Conservation (phyloP, 2,113 vertebrate genomes). For the Rhipidura dahli region DNA sequence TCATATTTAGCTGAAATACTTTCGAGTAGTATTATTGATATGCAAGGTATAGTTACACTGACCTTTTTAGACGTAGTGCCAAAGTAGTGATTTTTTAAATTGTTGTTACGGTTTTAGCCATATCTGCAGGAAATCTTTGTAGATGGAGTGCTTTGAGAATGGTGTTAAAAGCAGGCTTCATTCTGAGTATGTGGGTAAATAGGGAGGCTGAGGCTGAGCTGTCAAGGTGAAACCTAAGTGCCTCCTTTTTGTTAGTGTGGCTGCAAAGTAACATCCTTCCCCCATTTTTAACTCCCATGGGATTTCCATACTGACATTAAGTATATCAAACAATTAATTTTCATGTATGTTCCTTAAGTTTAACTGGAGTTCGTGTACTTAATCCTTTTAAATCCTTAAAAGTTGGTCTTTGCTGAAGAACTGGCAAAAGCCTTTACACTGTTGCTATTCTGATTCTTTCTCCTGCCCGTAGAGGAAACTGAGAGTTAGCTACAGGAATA, state of each 20-base stretch:
- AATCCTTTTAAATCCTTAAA: neutral
- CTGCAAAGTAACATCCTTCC: neutral
- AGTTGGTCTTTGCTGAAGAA: neutral
- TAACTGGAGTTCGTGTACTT: neutral
- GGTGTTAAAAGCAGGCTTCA: neutral
- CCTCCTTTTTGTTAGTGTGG: neutral
- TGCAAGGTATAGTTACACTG: neutral
- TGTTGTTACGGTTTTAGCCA: neutral
- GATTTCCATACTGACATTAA: neutral
- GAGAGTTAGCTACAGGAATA: neutral
- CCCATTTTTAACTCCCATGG: neutral
- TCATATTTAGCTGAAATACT: slow-evolving; percentile 22
- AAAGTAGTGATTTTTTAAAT: neutral
- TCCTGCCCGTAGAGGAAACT: neutral
- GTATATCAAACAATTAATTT: neutral
- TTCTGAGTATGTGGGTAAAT: neutral
- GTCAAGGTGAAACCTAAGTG: neutral
- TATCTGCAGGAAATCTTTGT: neutral
- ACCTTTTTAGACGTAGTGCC: neutral
- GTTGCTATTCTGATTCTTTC: neutral
- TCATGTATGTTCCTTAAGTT: neutral
- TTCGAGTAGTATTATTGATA: neutral
- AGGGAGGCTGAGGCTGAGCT: neutral
- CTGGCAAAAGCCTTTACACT: neutral
- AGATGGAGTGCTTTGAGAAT: neutral